Evolutionary conservation across 2,888 invertebrate species (phyloP).

Genomic region (Trimorus sp.): DNA sequence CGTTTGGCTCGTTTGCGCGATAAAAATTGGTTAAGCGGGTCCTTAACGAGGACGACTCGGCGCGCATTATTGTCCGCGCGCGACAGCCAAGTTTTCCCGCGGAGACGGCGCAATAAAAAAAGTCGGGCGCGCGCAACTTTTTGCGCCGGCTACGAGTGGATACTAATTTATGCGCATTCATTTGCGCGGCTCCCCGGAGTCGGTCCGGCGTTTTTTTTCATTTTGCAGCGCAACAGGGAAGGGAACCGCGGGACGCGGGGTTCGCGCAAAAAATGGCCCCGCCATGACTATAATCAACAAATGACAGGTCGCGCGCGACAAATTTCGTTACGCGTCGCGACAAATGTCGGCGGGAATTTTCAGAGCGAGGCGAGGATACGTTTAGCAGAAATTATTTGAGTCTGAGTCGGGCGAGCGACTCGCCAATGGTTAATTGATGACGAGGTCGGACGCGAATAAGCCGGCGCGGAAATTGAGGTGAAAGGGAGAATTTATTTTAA

Average conservation of each 20-base stretch:
- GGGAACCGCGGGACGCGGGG: not conserved
- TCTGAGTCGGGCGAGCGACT: conserved; percentile 12
- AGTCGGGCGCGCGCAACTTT: conserved; percentile 29
- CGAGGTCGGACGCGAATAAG: conserved; percentile 4
- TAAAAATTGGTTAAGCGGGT: conserved; percentile 56
- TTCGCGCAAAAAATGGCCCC: conserved; percentile 15
- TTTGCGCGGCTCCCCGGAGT: conserved; percentile 28
- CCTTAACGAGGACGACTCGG: conserved; percentile 49
- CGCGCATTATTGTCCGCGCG: conserved; percentile 57
- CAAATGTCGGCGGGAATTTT: conserved; percentile 29
- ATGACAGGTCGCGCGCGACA: conserved; percentile 36
- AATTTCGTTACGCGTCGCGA: conserved; percentile 27
- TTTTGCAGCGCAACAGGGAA: conserved; percentile 32
- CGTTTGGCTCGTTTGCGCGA: conserved; percentile 50
- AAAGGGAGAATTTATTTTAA: not conserved
- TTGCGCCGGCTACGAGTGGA: conserved; percentile 50
- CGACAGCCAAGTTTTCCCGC: conserved; percentile 58
- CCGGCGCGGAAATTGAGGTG: not conserved
- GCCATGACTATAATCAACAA: conserved; percentile 29
- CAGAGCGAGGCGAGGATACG: conserved; percentile 7
- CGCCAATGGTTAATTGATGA: conserved; percentile 26
- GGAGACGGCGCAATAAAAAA: conserved; percentile 47
- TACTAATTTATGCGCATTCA: conserved; percentile 66
- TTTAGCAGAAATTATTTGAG: conserved; percentile 21
- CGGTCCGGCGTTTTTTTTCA: conserved; percentile 8